Evolutionary conservation across 1,140 invertebrate species (phyloP), one percentile per base, ranked within the genome.

Genomic region (Cydia strobilella): DNA sequence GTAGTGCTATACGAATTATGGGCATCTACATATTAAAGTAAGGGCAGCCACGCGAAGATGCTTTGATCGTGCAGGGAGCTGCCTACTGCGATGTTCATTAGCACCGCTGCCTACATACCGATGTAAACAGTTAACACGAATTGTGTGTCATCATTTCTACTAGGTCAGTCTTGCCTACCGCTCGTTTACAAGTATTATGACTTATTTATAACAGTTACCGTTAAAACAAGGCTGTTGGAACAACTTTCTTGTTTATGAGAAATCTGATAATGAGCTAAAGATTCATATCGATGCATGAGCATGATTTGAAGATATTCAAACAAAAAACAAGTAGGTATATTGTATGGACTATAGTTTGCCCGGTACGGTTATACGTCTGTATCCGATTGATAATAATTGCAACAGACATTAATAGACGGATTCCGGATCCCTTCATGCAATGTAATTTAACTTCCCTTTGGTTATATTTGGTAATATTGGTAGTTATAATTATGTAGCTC

Each of bases 41-140:
- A 45, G 73, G 27, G 73, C 73, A 45, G 71, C 71, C 71, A 72
- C 42, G 71, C 45, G 71, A 72, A 69, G 31, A 69, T n/a, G 65
- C 65, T 69, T 69, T 69, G 65, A 69, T 69, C 65, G 31, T 42
- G 65, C 65, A 69, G 65, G 20, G 63, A 13, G 63, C 62, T 65
- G 15, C 54, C 20, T 72, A 10, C 20, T 39, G 5, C 71, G 45
- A 39, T 48, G 71, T 42, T 72, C 71, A 51, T 72, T 72, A 72
- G 71, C 31, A 42, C 71, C 12, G 71, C 42, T 72, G 45, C 71
- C 35, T 72, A 72, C 45, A 48, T 72, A 25, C 45, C 71, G 42
- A 72, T 48, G 35, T 72, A 51, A 48, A 72, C 71, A 51, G 71
- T 72, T 72, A 72, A 51, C 71, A 48, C 39, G 71, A 45, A 72